Conservation (phyloP, 2,888 invertebrate species). For the Homarus gammarus region DNA sequence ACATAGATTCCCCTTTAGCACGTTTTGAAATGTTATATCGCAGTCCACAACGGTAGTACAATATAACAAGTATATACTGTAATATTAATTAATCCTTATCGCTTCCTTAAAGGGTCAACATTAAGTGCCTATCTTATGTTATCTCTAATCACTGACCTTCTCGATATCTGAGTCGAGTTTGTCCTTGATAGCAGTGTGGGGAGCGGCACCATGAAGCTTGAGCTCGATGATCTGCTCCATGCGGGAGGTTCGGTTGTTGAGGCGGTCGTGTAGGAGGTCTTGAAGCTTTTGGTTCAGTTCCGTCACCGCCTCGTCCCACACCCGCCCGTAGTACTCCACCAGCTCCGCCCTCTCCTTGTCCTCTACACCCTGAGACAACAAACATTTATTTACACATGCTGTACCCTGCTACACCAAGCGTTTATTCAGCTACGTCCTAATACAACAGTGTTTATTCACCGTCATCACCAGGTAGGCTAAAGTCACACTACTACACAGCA, state of each 20-base stretch:
- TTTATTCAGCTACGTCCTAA: too few relatives aligned
- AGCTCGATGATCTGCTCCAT: slow-evolving; percentile 63
- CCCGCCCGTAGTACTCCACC: slow-evolving; percentile 40
- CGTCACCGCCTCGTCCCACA: slow-evolving; percentile 59
- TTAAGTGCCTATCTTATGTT: too few relatives aligned
- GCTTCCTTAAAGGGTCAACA: too few relatives aligned
- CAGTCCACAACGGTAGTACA: too few relatives aligned
- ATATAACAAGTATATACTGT: too few relatives aligned
- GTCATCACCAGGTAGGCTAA: too few relatives aligned
- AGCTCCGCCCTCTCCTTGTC: slow-evolving; percentile 45
- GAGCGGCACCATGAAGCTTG: slow-evolving; percentile 62
- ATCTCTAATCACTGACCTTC: slow-evolving; percentile 22
- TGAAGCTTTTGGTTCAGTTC: slow-evolving; percentile 61
- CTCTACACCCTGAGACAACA: slow-evolving; percentile 35
- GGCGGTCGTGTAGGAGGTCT: slow-evolving; percentile 46
- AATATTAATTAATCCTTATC: too few relatives aligned
- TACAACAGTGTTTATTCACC: too few relatives aligned
- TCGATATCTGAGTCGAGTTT: slow-evolving; percentile 66
- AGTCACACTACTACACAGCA: too few relatives aligned
- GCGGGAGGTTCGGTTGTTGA: slow-evolving; percentile 51
- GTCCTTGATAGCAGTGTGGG: slow-evolving; percentile 55
- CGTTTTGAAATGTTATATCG: too few relatives aligned
- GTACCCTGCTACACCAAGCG: too few relatives aligned
- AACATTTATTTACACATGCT: not conserved
- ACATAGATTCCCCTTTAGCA: too few relatives aligned